phyloP scores from a whole-genome alignment of 2,797 vertebrate genomes.

The Lepidocolaptes lacrymiger region DNA sequence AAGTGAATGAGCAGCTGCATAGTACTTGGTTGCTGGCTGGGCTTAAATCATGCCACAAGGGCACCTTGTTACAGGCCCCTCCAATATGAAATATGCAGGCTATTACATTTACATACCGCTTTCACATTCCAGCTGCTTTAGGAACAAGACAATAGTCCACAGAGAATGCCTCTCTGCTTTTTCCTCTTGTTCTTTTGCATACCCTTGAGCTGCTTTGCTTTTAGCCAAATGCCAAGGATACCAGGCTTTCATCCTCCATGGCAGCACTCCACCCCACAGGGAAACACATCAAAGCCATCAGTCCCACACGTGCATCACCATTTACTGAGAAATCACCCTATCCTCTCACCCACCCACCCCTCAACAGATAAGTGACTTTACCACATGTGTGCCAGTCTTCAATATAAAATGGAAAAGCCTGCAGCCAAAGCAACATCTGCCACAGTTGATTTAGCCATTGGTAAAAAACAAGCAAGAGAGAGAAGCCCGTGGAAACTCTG shows the following conservation, averaged over 20 bases:
- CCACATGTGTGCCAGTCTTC: neutral
- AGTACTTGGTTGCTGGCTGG: neutral
- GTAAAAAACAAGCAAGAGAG: neutral
- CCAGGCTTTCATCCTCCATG: neutral
- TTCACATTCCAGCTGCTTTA: neutral
- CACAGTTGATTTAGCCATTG: neutral
- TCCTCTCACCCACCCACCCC: neutral
- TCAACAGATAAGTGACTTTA: conserved; percentile 18
- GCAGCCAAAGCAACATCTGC: conserved; percentile 7
- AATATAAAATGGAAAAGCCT: neutral
- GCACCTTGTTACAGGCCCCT: neutral
- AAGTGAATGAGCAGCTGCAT: neutral
- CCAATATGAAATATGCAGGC: neutral
- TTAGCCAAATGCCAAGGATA: neutral
- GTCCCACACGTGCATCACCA: neutral
- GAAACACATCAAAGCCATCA: conserved; percentile 7
- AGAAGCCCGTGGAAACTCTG: neutral
- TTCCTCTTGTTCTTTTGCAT: neutral
- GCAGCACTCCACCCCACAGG: neutral
- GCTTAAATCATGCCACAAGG: neutral
- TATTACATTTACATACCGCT: neutral
- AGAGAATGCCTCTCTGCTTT: neutral
- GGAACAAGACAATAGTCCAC: neutral
- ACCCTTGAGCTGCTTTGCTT: neutral
- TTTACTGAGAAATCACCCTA: neutral